Base-by-base conservation (phyloP, 2,888 invertebrate species). In the Himalopsyche japonica region DNA sequence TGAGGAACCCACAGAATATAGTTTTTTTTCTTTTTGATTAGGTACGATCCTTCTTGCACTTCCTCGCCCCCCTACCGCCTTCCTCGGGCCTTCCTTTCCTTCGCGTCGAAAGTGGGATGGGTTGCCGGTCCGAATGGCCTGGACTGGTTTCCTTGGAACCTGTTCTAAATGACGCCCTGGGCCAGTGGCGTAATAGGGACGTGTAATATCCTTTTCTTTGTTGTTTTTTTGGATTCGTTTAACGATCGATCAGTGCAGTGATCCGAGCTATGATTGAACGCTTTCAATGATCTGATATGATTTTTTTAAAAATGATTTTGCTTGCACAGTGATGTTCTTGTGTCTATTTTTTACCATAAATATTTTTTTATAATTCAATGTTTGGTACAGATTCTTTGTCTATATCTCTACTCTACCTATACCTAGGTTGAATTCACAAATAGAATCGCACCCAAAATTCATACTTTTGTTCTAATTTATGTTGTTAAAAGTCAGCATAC, bases 21-120 rank as follows among this genome's bases (percentile, higher is more conserved):
- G n/a, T n/a, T n/a, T 70, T 15, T 70, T 70, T 15, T 15, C 20
- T 57, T 70, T 70, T 4, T 27, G 70, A 70, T 70, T 70, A 27
- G 70, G 70, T 70, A 43, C 43, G 43, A 43, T 70, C 57, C n/a
- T 70, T 70, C 70, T 70, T 27, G 1, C 70, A 15, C 30, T 70
- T 10, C 70, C 24, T 27, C 70, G 12, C 70, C 30, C 70, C 70
- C 12, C 15, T 7, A 6, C 27, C 70, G 2, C 34, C 34, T 77
- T 77, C 43, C 10, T 37, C 77, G 30, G 43, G 43, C 7, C 34
- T 34, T 12, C 24, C 15, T 30, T 37, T 49, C 82, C 57, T 79
- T 76, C 48, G 86, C 79, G 86, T 84, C 82, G 86, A 86, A 86
- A 86, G 80, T 84, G 84, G 86, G 86, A 79, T 84, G 86, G 80